Conservation (phyloP, 2,113 vertebrate genomes). For the Sceloporus undulatus region DNA sequence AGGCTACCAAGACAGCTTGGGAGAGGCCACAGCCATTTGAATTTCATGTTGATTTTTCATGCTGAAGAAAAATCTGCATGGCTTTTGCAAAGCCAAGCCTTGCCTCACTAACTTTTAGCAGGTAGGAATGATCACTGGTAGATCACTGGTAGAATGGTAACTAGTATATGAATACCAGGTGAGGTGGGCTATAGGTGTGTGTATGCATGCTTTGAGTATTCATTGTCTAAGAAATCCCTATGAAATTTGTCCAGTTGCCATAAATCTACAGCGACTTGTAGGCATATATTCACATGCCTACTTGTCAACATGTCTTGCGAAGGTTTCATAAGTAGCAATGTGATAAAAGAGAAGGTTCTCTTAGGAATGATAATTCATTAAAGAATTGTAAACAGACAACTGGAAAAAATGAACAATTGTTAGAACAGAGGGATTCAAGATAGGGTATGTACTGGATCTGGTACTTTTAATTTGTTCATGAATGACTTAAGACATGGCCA, state of each 20-base stretch:
- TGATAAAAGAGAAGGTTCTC: background rate
- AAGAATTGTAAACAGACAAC: background rate
- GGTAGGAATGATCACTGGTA: background rate
- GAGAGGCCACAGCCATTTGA: too few relatives aligned
- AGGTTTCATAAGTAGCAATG: background rate
- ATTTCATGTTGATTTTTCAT: too few relatives aligned
- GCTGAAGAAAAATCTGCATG: too few relatives aligned
- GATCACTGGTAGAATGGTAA: background rate
- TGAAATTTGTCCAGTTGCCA: too few relatives aligned
- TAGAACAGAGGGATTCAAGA: background rate
- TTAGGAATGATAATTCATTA: background rate
- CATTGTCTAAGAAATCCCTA: too few relatives aligned
- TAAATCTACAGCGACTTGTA: too few relatives aligned
- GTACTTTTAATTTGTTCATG: background rate
- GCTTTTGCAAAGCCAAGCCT: background rate
- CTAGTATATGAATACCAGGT: too few relatives aligned
- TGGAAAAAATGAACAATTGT: background rate
- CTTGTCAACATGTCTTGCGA: background rate
- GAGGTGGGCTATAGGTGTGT: too few relatives aligned
- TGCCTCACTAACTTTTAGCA: background rate
- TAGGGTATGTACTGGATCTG: background rate
- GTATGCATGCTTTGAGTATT: too few relatives aligned
- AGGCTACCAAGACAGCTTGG: too few relatives aligned
- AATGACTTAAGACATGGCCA: background rate
- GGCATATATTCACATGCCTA: too few relatives aligned